phyloP scores from a whole-genome alignment of 2,888 invertebrate species.

The Troides helena region DNA sequence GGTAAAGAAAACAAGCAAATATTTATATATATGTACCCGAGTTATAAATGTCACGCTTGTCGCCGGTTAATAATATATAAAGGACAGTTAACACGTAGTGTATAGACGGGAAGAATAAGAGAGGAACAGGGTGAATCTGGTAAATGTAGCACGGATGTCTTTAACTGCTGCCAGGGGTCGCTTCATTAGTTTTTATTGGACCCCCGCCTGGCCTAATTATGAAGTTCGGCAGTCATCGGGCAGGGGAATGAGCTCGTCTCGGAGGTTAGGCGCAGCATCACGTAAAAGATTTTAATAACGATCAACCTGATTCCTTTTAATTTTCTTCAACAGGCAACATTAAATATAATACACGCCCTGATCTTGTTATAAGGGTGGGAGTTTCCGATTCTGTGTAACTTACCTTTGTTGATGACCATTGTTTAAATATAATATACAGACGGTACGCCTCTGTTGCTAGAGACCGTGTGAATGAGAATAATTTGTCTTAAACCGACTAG shows the following conservation, averaged over 20 bases:
- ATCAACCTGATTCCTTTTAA: background rate
- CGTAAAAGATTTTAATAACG: conserved; percentile 12
- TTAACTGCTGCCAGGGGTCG: conserved; percentile 52
- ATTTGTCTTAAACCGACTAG: too few species aligned
- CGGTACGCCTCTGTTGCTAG: too few species aligned
- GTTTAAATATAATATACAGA: too few species aligned
- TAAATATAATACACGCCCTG: too few species aligned
- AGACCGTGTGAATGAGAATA: too few species aligned
- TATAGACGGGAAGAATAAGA: conserved; percentile 29
- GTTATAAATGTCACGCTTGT: too few species aligned
- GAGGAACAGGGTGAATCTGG: conserved; percentile 43
- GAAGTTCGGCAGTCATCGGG: conserved; percentile 42
- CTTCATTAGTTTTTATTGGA: conserved; percentile 63
- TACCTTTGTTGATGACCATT: too few species aligned
- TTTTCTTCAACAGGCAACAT: too few species aligned
- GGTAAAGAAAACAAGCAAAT: too few species aligned
- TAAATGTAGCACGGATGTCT: conserved; percentile 51
- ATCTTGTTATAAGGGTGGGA: background rate
- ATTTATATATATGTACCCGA: too few species aligned
- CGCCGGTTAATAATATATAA: background rate
- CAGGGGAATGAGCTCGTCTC: conserved; percentile 14
- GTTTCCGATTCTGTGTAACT: too few species aligned
- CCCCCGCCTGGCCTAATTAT: conserved; percentile 50
- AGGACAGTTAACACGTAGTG: conserved; percentile 19
- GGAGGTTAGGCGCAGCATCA: conserved; percentile 9